Conservation (phyloP, 2,113 vertebrate species). For the Nycticebus coucang region DNA sequence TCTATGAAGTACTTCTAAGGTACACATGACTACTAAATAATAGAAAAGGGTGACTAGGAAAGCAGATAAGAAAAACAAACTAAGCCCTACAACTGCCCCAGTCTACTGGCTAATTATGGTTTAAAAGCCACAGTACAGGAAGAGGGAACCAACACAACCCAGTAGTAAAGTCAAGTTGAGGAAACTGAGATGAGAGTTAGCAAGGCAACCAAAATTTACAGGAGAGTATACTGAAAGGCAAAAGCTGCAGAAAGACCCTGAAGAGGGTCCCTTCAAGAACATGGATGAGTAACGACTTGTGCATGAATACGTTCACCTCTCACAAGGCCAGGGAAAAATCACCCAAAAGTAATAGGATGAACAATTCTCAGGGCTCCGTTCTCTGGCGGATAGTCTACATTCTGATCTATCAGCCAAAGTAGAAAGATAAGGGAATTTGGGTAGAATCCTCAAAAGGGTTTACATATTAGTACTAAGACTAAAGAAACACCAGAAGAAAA, state of each 20-base stretch:
- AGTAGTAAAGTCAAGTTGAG: background rate
- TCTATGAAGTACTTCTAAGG: slow-evolving; percentile 4
- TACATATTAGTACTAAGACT: background rate
- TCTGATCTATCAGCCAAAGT: background rate
- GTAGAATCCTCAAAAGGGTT: background rate
- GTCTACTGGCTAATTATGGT: background rate
- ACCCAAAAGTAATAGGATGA: background rate
- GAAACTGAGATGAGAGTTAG: background rate
- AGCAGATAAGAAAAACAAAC: background rate
- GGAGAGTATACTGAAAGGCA: background rate
- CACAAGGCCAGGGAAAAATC: background rate
- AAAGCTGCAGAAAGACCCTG: background rate
- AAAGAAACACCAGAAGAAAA: background rate
- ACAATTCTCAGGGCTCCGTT: background rate
- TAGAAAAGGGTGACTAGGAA: background rate
- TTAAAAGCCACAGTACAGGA: background rate
- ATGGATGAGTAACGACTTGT: background rate
- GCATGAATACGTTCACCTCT: background rate
- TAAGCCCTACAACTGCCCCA: background rate
- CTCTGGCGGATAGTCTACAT: background rate
- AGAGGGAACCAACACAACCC: background rate
- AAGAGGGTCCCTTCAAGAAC: background rate
- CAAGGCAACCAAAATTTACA: background rate
- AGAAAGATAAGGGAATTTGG: background rate
- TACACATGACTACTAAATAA: background rate